Evolutionary conservation across 2,888 invertebrate species (phyloP).

Genomic region (Temnothorax unifasciatus): DNA sequence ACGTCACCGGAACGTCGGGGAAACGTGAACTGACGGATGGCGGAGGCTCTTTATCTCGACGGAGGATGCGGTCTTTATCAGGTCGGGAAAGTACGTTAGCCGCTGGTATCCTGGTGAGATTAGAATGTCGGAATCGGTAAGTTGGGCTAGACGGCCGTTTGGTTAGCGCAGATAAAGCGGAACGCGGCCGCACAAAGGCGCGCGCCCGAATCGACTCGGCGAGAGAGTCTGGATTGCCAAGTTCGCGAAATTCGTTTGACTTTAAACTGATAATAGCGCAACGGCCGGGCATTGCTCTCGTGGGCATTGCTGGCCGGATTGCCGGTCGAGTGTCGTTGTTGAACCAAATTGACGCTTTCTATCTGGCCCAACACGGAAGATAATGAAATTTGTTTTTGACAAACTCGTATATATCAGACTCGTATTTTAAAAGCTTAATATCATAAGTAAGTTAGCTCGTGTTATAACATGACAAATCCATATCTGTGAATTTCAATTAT

Average conservation of each 20-base stretch:
- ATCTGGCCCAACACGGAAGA: not conserved
- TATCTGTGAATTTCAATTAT: not conserved
- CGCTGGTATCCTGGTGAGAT: slow-evolving; percentile 76
- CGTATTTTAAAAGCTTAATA: slow-evolving; percentile 18
- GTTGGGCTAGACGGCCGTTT: slow-evolving; percentile 73
- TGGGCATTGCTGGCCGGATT: slow-evolving; percentile 35
- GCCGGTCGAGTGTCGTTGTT: slow-evolving; percentile 45
- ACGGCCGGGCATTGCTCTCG: slow-evolving; percentile 27
- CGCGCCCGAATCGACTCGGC: slow-evolving; percentile 19
- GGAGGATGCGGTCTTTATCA: slow-evolving; percentile 80
- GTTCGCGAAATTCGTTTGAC: slow-evolving; percentile 73
- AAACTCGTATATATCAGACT: slow-evolving; percentile 11
- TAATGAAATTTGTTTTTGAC: slow-evolving; percentile 34
- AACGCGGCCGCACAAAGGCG: slow-evolving; percentile 64
- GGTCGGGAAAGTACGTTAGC: slow-evolving; percentile 77
- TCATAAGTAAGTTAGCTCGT: not conserved
- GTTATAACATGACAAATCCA: not conserved
- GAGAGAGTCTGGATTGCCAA: slow-evolving; percentile 64
- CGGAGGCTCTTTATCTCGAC: slow-evolving; percentile 76
- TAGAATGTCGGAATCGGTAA: slow-evolving; percentile 78
- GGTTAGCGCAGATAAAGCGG: slow-evolving; percentile 77
- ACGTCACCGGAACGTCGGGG: slow-evolving; percentile 24
- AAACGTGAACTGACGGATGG: slow-evolving; percentile 71
- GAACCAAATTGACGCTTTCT: slow-evolving; percentile 45
- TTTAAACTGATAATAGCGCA: slow-evolving; percentile 73